A percentile compares a stretch with the other conserved stretches of the same genome.
These are phyloP conservation scores for Drosophila gaucha DNA, from an alignment of 2,888 invertebrate genomes.

Conservation along the genomic window DNA sequence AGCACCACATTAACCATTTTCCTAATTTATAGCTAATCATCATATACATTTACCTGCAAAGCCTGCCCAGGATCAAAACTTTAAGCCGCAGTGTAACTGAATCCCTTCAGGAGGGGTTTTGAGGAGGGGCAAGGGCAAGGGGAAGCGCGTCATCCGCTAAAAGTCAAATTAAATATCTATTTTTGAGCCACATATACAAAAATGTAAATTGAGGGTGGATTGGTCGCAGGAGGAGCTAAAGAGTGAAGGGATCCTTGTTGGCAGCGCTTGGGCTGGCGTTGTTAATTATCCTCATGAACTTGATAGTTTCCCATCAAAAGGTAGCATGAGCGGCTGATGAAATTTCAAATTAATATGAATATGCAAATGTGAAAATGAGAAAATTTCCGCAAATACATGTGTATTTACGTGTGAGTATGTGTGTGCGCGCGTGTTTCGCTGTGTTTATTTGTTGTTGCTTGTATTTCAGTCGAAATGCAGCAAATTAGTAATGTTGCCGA, in stretches of 20 bases:
- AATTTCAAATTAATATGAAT: slow-evolving; percentile 68
- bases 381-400: slow-evolving; percentile 23
- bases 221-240: not conserved
- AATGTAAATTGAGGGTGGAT: slow-evolving; percentile 29
- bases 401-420: not conserved
- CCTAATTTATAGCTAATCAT: slow-evolving; percentile 53
- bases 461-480: slow-evolving; percentile 51
- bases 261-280: slow-evolving; percentile 28
- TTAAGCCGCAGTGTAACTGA: slow-evolving; percentile 48
- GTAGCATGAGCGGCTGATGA: slow-evolving; percentile 44
- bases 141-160: slow-evolving; percentile 41
- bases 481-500: slow-evolving; percentile 57
- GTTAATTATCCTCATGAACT: slow-evolving; percentile 76
- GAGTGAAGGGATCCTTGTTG: not conserved
- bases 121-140: slow-evolving; percentile 15
- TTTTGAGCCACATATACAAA: slow-evolving; percentile 61
- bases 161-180: slow-evolving; percentile 76
- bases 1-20: slow-evolving; percentile 40
- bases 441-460: slow-evolving; percentile 33
- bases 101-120: slow-evolving; percentile 8
- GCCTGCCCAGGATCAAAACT: slow-evolving; percentile 41
- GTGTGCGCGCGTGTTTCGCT: not conserved
- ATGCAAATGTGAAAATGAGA: slow-evolving; percentile 68
- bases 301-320: slow-evolving; percentile 74
- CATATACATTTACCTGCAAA: slow-evolving; percentile 42